These are phyloP conservation scores for Riparia riparia DNA, from an alignment of 2,113 vertebrate genomes.

Conservation along the genomic window DNA sequence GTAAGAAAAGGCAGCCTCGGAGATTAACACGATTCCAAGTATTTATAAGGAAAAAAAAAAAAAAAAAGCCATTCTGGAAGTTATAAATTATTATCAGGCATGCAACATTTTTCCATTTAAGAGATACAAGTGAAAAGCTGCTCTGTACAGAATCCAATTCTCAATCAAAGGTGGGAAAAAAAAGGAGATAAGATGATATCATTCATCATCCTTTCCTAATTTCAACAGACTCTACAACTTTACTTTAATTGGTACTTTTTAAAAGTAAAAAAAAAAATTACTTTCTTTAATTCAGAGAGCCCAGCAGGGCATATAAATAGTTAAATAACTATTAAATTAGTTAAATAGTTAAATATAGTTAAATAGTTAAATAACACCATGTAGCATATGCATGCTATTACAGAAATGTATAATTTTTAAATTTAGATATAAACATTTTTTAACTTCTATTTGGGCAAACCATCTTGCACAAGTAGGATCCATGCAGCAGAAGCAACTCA, in stretches of 20 bases:
- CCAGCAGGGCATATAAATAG: neutral
- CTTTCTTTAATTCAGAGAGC: neutral
- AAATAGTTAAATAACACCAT: neutral
- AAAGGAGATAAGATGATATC: conserved; percentile 12
- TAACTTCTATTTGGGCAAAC: neutral
- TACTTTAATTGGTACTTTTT: conserved; percentile 23
- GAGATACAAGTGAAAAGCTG: conserved; percentile 58
- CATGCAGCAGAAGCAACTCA: conserved; percentile 65
- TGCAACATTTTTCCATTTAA: conserved; percentile 63
- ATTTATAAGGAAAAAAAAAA: conserved; percentile 72
- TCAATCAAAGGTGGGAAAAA: conserved; percentile 28
- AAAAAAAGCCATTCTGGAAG: conserved; percentile 72
- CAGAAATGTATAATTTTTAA: neutral
- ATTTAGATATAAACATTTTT: neutral
- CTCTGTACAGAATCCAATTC: conserved; percentile 37
- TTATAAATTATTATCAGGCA: conserved; percentile 76
- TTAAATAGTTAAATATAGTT: too few species aligned
- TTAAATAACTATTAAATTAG: too few species aligned
- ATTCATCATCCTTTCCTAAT: conserved; percentile 22
- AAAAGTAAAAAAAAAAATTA: neutral
- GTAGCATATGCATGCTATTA: neutral
- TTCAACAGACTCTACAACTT: conserved; percentile 10
- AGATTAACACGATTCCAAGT: conserved; percentile 78
- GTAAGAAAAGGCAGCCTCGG: conserved; percentile 59
- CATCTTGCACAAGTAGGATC: neutral